Evolutionary conservation across 2,113 vertebrate genomes (phyloP).

Genomic region (Corvus hawaiiensis): DNA sequence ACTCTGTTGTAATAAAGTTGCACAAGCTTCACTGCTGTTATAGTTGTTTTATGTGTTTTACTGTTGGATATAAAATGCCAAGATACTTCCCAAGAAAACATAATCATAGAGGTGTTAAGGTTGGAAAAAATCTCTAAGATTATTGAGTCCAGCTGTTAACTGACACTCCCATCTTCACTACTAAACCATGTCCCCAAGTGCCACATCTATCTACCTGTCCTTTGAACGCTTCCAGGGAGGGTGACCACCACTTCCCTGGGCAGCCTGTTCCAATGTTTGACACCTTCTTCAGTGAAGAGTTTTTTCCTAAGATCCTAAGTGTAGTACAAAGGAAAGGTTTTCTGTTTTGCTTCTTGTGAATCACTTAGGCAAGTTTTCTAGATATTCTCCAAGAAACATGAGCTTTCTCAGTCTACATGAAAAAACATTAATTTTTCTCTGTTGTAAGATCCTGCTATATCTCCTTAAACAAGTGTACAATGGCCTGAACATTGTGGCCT

Average conservation of each 20-base stretch:
- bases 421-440: background rate
- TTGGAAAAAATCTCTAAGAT: background rate
- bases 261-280: background rate
- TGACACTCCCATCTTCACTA: background rate
- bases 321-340: background rate
- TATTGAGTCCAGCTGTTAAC: accelerated
- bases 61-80: background rate
- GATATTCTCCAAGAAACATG: background rate
- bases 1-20: background rate
- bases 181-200: background rate
- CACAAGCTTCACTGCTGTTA: background rate
- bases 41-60: background rate
- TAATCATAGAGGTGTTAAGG: background rate
- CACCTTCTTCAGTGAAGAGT: background rate
- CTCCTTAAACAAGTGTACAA: background rate
- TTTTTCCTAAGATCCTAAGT: background rate
- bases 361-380: background rate
- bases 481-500: background rate
- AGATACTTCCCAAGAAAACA: background rate
- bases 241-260: background rate
- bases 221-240: background rate
- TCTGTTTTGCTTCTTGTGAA: background rate
- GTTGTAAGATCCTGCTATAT: background rate
- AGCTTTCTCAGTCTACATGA: background rate
- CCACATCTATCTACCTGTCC: no score